Base-by-base conservation (phyloP, 2,113 vertebrate species). In the Atractosteus spatula region DNA sequence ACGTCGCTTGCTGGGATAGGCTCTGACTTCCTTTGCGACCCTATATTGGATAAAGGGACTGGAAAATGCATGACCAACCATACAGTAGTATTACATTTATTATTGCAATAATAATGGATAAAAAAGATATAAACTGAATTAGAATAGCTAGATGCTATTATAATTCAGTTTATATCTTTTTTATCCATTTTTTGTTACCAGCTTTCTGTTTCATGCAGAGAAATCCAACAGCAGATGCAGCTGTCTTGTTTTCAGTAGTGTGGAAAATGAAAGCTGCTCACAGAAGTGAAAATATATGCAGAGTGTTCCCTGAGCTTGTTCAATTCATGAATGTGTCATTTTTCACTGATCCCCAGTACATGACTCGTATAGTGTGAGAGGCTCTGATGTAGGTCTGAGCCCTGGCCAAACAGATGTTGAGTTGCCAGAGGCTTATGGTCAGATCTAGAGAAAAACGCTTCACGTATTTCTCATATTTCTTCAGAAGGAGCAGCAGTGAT, bases 181-280 rank as follows among this genome's bases (percentile, higher is more conserved):
- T 56, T 55, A 2, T 5, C 6, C 7, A 10, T 41, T 47, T 6
- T 10, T 41, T 55, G 51, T 42, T 12, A 41, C 62, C 17, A 45
- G 57, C 47, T 59, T 71, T 61, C 42, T 41, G 51, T 67, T 3
- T 13, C 13, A 17, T 4, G 51, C 2, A 70, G 76, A 72, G 67
- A 73, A 75, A 79, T 74, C 79, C 78, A 79, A 76, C 79, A 84
- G 85, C 83, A 83, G 81, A 86, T 82, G 85, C 86, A 76, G 78
- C 76, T 84, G 82, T 85, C 82, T 77, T 84, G 77, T 84, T 85
- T 86, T 82, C 86, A 86, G 78, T 67, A 80, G 82, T 74, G 80
- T 86, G 79, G 82, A 85, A 84, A 89, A 86, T 85, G 72, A 84
- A 87, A 75, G 78, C 76, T 82, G 81, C 74, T 69, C 42, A 70